Base-by-base conservation (phyloP, 2,113 vertebrate genomes). In the Eolophus roseicapilla region DNA sequence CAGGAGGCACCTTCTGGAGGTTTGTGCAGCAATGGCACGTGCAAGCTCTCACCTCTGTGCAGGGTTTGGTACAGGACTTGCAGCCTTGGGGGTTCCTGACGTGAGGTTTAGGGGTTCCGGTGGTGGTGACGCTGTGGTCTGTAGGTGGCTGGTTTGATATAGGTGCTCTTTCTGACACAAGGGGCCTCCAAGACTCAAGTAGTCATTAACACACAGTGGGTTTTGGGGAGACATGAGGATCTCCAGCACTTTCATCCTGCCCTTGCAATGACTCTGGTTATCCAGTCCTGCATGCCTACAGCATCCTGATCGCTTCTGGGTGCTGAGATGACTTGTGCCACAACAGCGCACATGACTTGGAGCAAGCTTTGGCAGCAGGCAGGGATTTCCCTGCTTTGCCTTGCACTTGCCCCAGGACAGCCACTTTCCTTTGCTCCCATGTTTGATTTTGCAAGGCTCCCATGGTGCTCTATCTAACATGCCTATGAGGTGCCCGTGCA, bases 401-500 rank as follows among this genome's bases (percentile, higher is more conserved):
- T 63, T 46, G 50, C 46, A 0, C 17, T 65, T 50, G 10, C 18
- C 69, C 9, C 27, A 5, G 60, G 55, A 41, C 25, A 16, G 0
- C 11, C 11, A 4, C 25, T n/a, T 37, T 53, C 17, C 70, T 27
- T 13, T 24, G 50, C 70, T 59, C 68, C 69, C 49, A 23, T 2
- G 9, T 53, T 15, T 2, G 4, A 3, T 55, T 43, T 6, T 17
- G 13, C 43, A 17, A 15, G 28, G 21, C 27, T 35, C 28, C 25
- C 12, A 28, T 1, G 0, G 1, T 9, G 47, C 52, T 12, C 62
- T 23, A 6, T 16, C 80, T 6, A 17, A 31, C 4, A 2, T 28
- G 39, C 80, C 68, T 27, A 1, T 0, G 0, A 46, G 53, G 23
- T 19, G 28, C 63, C 21, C 0, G 0, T 25, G 53, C 47, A 65